phyloP scores from a whole-genome alignment of 2,888 invertebrate species.

The Polydesmus complanatus region DNA sequence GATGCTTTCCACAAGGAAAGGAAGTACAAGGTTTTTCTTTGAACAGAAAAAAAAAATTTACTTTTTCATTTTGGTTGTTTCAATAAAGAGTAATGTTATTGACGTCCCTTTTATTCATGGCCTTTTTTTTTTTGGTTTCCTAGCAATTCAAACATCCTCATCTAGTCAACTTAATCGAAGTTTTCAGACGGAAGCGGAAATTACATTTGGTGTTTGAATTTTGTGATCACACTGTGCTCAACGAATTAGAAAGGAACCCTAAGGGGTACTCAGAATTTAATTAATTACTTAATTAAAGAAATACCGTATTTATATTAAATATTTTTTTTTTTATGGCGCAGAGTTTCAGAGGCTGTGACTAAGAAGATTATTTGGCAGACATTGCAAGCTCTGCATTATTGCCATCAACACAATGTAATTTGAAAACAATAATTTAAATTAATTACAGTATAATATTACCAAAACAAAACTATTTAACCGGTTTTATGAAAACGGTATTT shows the following conservation, averaged over 20 bases:
- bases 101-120: too few relatives aligned
- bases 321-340: too few relatives aligned
- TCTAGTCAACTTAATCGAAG: constrained; percentile 90
- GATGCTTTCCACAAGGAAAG: too few relatives aligned
- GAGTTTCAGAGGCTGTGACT: constrained; percentile 66
- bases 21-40: too few relatives aligned
- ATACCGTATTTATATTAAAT: background rate
- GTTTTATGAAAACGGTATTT: too few relatives aligned
- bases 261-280: constrained; percentile 45
- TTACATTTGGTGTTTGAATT: constrained; percentile 97
- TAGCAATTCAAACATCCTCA: constrained; percentile 98
- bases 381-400: constrained; percentile 86
- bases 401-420: constrained; percentile 71
- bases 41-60: too few relatives aligned
- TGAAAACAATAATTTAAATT: background rate
- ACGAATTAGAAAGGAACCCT: constrained; percentile 88
- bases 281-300: background rate
- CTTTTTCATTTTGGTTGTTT: too few relatives aligned
- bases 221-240: constrained; percentile 92
- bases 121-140: constrained; percentile 23
- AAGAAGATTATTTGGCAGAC: constrained; percentile 93
- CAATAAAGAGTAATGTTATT: too few relatives aligned
- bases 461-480: too few relatives aligned
- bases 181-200: constrained; percentile 86
- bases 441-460: background rate